These are phyloP conservation scores for Philhelius pedissequus DNA, from an alignment of 2,888 invertebrate genomes.

Conservation along the genomic window DNA sequence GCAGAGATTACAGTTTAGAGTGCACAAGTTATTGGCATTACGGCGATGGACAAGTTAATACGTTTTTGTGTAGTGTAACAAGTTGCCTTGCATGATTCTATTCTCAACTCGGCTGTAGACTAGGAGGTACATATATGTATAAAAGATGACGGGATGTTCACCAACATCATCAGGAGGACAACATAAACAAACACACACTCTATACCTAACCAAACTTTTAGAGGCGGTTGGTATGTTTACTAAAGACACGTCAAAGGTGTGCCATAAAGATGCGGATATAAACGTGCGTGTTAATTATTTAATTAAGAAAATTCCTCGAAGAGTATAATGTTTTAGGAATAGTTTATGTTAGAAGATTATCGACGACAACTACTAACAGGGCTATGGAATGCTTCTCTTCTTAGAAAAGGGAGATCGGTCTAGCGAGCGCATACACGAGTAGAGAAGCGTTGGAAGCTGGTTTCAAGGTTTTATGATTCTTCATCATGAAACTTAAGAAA, in stretches of 20 bases:
- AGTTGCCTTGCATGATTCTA: slow-evolving; percentile 41
- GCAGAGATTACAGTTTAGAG: slow-evolving; percentile 50
- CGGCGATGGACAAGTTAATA: slow-evolving; percentile 60
- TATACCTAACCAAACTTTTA: not conserved
- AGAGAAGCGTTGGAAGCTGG: not conserved
- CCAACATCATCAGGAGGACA: not conserved
- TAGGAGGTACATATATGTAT: not conserved
- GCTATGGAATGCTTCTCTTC: slow-evolving; percentile 1
- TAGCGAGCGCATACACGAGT: not conserved
- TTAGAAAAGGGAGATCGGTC: slow-evolving; percentile 7
- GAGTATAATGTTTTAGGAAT: slow-evolving; percentile 11
- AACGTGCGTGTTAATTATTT: slow-evolving; percentile 67
- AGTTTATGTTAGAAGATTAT: slow-evolving; percentile 31
- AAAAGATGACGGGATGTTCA: slow-evolving; percentile 27
- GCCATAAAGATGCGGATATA: slow-evolving; percentile 64
- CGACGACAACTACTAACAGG: slow-evolving; percentile 31
- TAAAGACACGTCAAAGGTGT: slow-evolving; percentile 52
- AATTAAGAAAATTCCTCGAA: slow-evolving; percentile 51
- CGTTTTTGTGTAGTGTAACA: slow-evolving; percentile 57
- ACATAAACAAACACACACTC: not conserved
- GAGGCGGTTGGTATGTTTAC: slow-evolving; percentile 10
- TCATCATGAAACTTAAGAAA: slow-evolving; percentile 3
- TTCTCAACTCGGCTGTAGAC: not conserved
- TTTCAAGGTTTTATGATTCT: slow-evolving; percentile 5
- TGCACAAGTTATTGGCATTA: slow-evolving; percentile 60